Evolutionary conservation across 2,113 vertebrate species (phyloP), one percentile per base, ranked within the genome.

Genomic region (Lepus europaeus): DNA sequence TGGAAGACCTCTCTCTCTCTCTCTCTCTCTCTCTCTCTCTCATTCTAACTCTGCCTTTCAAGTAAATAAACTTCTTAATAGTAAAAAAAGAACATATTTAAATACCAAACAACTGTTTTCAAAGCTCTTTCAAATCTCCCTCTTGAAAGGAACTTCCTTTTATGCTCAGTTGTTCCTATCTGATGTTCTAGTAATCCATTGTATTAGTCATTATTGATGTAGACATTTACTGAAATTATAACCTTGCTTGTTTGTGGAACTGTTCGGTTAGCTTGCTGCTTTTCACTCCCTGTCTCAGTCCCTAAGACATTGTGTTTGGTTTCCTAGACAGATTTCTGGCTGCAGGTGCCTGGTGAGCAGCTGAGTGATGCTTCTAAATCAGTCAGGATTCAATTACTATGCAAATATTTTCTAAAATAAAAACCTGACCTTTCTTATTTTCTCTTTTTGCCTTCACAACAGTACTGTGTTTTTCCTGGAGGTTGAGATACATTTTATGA

Each of bases 211-310:
- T 91, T 82, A 86, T 69, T 19, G 53, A 73, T 81, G 49, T 49
- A 72, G 79, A 49, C 80, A 92, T 93, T 88, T 81, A 85, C 82
- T 95, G 74, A 95, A 94, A 93, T 88, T 93, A 93, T 25, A 69
- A 45, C n/a, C n/a, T n/a, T n/a, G n/a, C n/a, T 92, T 80, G 23
- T 85, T 92, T 39, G 20, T 53, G 61, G 56, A 79, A 51, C 39
- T 12, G 19, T 16, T 3, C 16, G 66, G 68, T 90, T 93, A 53
- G 72, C 86, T 77, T 73, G 33, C 85, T 94, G 72, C 63, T 85
- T 83, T 79, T 66, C 68, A 70, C 77, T 93, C 77, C 76, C 76
- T 81, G 22, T 66, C 68, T 85, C 31, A 36, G 3, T 70, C 31
- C 27, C 49, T 96, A 29, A 81, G 59, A 63, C 8, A 14, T 1